These are phyloP conservation scores for Corticium candelabrum DNA, from an alignment of 37 sponge, comb jelly and placozoan species.

Conservation along the genomic window DNA sequence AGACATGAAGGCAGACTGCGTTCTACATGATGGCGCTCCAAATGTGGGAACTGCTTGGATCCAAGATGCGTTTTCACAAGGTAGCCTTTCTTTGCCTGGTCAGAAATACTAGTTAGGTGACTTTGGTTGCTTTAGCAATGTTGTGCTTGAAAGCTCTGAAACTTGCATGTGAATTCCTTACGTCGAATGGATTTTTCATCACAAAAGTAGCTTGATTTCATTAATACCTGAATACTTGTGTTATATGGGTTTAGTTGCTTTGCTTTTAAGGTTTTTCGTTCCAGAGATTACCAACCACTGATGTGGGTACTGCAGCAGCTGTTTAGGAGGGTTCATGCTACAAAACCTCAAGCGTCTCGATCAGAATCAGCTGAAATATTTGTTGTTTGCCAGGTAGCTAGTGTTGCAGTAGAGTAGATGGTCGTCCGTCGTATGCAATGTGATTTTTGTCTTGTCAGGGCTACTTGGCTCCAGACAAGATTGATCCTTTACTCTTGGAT, in stretches of 20 bases:
- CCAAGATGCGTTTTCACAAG: constrained; percentile 95
- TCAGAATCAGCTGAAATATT: constrained; percentile 96
- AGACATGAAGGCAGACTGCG: constrained; percentile 86
- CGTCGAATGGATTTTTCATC: constrained; percentile 79
- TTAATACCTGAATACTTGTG: neutral
- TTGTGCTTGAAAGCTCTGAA: constrained; percentile 79
- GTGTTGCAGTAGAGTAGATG: neutral
- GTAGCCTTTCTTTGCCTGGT: neutral
- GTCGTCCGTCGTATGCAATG: neutral
- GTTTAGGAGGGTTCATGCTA: constrained; percentile 84
- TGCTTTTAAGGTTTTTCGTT: constrained; percentile 73
- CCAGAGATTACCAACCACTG: constrained; percentile 90
- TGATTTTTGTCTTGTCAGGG: too few relatives aligned
- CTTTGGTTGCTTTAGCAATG: neutral
- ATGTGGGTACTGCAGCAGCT: constrained; percentile 90
- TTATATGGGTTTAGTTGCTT: neutral
- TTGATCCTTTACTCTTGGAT: constrained; percentile 87
- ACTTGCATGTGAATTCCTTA: constrained; percentile 78
- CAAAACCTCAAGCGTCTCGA: constrained; percentile 96
- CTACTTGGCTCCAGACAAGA: constrained; percentile 73
- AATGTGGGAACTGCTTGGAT: constrained; percentile 95
- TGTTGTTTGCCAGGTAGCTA: constrained; percentile 72
- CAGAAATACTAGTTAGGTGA: neutral
- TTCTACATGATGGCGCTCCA: constrained; percentile 96
- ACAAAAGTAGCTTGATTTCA: constrained; percentile 58